A percentile compares a stretch with the other conserved stretches of the same genome.
Evolutionary conservation across 2,888 invertebrate species (phyloP).

Genomic region (Gari tellinella): DNA sequence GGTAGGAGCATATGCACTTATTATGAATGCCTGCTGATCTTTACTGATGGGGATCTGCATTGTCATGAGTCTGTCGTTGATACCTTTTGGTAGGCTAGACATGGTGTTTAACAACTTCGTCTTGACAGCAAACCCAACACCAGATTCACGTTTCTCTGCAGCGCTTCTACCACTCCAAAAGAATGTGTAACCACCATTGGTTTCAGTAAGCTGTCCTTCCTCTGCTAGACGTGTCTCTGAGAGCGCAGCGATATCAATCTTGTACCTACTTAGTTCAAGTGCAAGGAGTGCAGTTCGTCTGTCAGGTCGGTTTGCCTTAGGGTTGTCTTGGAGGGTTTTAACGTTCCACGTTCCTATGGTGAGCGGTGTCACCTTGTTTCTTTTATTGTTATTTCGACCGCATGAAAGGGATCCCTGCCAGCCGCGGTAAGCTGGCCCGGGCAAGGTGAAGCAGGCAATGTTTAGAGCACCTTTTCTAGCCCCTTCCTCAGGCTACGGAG

Average conservation of each 20-base stretch:
- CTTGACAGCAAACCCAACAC: conserved; percentile 12
- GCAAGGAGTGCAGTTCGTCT: conserved; percentile 1
- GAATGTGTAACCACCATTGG: conserved; percentile 3
- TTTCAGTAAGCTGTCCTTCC: conserved; percentile 10
- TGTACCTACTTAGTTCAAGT: no score
- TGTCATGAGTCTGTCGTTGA: conserved; percentile 6
- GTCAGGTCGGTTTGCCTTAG: conserved; percentile 7
- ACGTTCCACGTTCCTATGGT: conserved; percentile 14
- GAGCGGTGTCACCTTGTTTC: neutral
- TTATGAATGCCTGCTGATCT: neutral
- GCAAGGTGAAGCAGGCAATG: conserved; percentile 10
- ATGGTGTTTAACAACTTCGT: neutral
- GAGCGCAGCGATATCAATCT: no score
- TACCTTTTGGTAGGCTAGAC: neutral
- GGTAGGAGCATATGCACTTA: conserved; percentile 21
- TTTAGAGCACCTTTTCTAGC: conserved; percentile 35
- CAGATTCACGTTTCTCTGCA: neutral
- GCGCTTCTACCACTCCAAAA: conserved; percentile 12
- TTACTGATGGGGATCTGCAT: neutral
- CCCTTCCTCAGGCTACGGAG: conserved; percentile 24
- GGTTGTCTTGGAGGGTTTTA: conserved; percentile 3
- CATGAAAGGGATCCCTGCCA: no score
- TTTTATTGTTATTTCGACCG: neutral
- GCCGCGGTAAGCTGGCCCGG: conserved; percentile 8
- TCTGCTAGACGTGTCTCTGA: conserved; percentile 4